Conservation (phyloP, 2,797 vertebrate species). For the Spinibarbus caldwelli region DNA sequence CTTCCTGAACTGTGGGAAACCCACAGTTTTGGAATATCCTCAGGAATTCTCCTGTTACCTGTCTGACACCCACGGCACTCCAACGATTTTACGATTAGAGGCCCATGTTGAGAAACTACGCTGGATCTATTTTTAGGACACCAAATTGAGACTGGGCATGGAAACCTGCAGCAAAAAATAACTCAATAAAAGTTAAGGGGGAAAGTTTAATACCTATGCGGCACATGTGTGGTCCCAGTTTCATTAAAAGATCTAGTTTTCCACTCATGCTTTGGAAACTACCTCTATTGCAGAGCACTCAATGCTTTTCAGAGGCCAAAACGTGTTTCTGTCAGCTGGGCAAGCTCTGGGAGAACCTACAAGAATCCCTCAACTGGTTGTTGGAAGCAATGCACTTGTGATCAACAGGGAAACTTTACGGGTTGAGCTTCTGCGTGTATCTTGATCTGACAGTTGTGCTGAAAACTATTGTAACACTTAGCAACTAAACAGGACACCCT, state of each 20-base stretch:
- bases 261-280: conserved; percentile 79
- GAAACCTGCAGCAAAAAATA: conserved; percentile 80
- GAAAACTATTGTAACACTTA: not conserved
- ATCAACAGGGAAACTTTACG: not conserved
- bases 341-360: conserved; percentile 48
- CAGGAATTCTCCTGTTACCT: conserved; percentile 74
- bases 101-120: conserved; percentile 66
- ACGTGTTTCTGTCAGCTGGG: conserved; percentile 35
- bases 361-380: conserved; percentile 41
- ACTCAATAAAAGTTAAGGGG: conserved; percentile 84
- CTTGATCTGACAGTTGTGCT: not conserved
- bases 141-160: conserved; percentile 73
- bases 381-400: not conserved
- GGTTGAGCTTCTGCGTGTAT: not conserved
- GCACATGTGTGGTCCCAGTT: conserved; percentile 82
- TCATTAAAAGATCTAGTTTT: conserved; percentile 78
- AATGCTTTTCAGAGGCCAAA: conserved; percentile 51
- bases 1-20: conserved; percentile 72
- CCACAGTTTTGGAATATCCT: conserved; percentile 66
- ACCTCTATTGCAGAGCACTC: conserved; percentile 61
- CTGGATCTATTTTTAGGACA: conserved; percentile 77
- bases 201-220: conserved; percentile 80
- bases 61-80: conserved; percentile 62
- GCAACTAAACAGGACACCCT: not conserved
- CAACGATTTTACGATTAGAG: conserved; percentile 71